phyloP scores from a whole-genome alignment of 1,140 invertebrate genomes.

The Tetranychus urticae region DNA sequence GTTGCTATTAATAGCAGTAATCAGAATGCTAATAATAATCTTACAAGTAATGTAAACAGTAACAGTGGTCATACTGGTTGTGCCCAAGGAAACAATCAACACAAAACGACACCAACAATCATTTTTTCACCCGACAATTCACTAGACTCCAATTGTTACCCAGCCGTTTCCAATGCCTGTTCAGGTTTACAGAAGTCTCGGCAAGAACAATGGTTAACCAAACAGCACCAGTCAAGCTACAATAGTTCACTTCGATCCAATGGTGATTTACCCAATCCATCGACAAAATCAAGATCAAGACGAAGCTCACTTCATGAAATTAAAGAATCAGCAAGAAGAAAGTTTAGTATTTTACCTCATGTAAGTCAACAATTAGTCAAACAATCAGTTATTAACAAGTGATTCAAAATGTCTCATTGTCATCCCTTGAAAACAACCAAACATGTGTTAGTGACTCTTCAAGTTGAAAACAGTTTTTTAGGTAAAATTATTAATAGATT shows the following conservation, averaged over 20 bases:
- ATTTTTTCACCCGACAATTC: slow-evolving; percentile 9
- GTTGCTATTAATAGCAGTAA: not conserved
- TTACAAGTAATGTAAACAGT: not conserved
- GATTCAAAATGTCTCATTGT: not conserved
- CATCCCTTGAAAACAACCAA: not conserved
- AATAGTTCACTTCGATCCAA: slow-evolving; percentile 8
- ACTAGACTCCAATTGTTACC: slow-evolving; percentile 4
- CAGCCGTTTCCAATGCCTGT: not conserved
- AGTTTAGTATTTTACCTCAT: slow-evolving; percentile 9
- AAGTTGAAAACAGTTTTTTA: no score
- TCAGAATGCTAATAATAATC: no score
- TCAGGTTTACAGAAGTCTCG: not conserved
- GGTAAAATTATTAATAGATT: no score
- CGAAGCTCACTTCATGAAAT: slow-evolving; percentile 2
- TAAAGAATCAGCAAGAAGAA: slow-evolving; percentile 5
- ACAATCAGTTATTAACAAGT: not conserved
- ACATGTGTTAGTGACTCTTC: not conserved
- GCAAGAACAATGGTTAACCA: slow-evolving; percentile 5
- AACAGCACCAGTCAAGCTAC: slow-evolving; percentile 5
- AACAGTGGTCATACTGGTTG: not conserved
- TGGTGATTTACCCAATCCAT: slow-evolving; percentile 4
- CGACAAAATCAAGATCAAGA: slow-evolving; percentile 5
- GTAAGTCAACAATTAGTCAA: slow-evolving; percentile 20
- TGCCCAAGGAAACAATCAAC: not conserved
- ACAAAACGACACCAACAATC: slow-evolving; percentile 1